These are phyloP conservation scores for Drosophila subpulchrella DNA, from an alignment of 1,140 invertebrate species.

Conservation along the genomic window DNA sequence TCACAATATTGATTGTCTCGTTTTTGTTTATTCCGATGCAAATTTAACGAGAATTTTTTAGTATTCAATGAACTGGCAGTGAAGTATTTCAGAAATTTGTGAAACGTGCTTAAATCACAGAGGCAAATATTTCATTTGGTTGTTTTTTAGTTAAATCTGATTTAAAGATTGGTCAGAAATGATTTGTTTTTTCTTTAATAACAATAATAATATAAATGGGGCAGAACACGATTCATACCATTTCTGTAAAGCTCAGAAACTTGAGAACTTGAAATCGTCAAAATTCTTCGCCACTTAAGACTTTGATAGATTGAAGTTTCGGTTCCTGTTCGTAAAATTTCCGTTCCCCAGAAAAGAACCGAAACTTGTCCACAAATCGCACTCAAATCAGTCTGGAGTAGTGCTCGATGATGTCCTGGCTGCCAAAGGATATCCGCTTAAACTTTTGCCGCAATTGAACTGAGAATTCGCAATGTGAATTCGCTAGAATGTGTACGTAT, in stretches of 20 bases:
- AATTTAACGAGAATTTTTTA: constrained; percentile 1
- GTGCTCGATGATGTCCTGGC: constrained; percentile 44
- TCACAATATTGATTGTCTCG: background rate
- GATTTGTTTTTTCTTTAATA: no score
- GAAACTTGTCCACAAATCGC: constrained; percentile 42
- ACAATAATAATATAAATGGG: no score
- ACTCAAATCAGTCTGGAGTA: constrained; percentile 36
- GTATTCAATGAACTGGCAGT: background rate
- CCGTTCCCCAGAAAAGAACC: constrained; percentile 2
- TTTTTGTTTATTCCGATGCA: constrained; percentile 3
- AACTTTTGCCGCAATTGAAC: constrained; percentile 55
- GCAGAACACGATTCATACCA: no score
- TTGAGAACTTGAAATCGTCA: constrained; percentile 2
- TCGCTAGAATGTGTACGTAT: constrained; percentile 7
- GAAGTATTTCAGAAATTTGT: background rate
- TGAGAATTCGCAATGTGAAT: constrained; percentile 41
- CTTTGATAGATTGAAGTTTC: constrained; percentile 38
- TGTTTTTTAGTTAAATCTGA: background rate
- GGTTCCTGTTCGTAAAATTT: constrained; percentile 30
- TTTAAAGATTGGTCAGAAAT: background rate
- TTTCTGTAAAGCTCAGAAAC: background rate
- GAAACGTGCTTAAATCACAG: background rate
- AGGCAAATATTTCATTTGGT: background rate
- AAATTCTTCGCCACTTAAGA: constrained; percentile 30
- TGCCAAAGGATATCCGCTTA: constrained; percentile 55